Evolutionary conservation across 2,888 invertebrate species (phyloP).

Genomic region (Lordiphosa fenestrarum): DNA sequence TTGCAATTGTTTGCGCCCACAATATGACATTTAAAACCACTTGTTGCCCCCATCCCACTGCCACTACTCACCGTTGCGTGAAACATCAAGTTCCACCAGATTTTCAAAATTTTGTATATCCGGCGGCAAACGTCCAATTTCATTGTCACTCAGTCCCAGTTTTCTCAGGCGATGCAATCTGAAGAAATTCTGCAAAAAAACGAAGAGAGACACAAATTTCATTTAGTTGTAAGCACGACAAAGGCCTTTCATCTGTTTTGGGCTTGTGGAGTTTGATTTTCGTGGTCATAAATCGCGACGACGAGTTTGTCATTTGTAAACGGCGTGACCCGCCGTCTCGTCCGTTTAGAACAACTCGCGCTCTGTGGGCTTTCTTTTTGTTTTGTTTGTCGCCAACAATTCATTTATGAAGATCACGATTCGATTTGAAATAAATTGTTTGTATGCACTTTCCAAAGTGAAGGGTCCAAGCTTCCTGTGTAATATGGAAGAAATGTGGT

Average conservation of each 20-base stretch:
- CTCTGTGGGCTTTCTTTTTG: slow-evolving; percentile 21
- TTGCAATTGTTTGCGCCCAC: no score
- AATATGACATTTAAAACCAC: slow-evolving; percentile 25
- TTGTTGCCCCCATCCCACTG: slow-evolving; percentile 42
- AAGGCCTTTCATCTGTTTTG: slow-evolving; percentile 34
- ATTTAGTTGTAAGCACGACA: slow-evolving; percentile 46
- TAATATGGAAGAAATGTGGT: slow-evolving; percentile 48
- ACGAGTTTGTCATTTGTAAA: slow-evolving; percentile 68
- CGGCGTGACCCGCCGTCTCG: slow-evolving; percentile 53
- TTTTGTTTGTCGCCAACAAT: slow-evolving; percentile 67
- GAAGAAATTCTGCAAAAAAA: slow-evolving; percentile 94
- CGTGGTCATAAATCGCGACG: slow-evolving; percentile 73
- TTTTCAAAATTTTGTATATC: slow-evolving; percentile 99
- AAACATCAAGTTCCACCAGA: slow-evolving; percentile 98
- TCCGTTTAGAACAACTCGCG: slow-evolving; percentile 18
- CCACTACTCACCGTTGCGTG: slow-evolving; percentile 94
- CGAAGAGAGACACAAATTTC: background rate
- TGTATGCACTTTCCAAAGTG: slow-evolving; percentile 66
- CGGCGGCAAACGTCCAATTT: slow-evolving; percentile 96
- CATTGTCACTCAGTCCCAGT: slow-evolving; percentile 99
- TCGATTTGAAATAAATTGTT: slow-evolving; percentile 67
- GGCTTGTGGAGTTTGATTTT: slow-evolving; percentile 28
- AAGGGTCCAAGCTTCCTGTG: slow-evolving; percentile 63
- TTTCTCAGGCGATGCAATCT: slow-evolving; percentile 95
- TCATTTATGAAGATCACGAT: slow-evolving; percentile 77